Evolutionary conservation across 2,797 vertebrate species (phyloP), one percentile per base, ranked within the genome.

Genomic region (Threskiornis aethiopicus): DNA sequence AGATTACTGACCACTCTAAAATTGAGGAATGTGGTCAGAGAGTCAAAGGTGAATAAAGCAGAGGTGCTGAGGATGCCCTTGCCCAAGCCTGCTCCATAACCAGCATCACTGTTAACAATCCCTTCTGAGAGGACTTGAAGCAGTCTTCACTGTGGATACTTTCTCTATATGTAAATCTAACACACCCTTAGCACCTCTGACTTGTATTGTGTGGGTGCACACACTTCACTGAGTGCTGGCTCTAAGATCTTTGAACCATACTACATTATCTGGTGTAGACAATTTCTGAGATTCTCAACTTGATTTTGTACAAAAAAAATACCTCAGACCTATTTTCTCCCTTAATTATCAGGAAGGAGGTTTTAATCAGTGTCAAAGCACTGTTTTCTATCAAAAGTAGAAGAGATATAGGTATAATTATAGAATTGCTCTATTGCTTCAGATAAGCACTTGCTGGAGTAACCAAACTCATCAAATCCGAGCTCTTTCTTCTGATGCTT

Each of bases 291-390:
- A n/a, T 41, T 46, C 57, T 42, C 15, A 31, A 5, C 24, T 44
- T 83, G 49, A 39, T 83, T 91, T 52, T 75, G 31, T 11, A 1
- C 4, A 37, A 73, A 79, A 86, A 54, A 29, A 22, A 3, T 1
- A 22, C 4, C 6, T 29, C 4, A 9, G 54, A 41, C 3, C 10
- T 71, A 82, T 95, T 91, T 22, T 79, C 12, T 88, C 64, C 58
- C 58, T 39, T 65, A 75, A 41, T 93, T 92, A 47, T 42, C 8
- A 58, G 41, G 57, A 96, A 91, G 59, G 58, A 86, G 7, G 22
- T 83, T 96, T 91, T 86, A 66, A 69, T 86, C 46, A 73, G 67
- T 84, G 46, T 51, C 54, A 96, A 95, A 94, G 39, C 17, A 61
- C 41, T 35, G 8, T 52, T 90, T 67, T 58, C 70, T 94, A 83